Evolutionary conservation across 2,888 invertebrate genomes (phyloP), one percentile per base, ranked within the genome.

Genomic region (Plusia festucae): DNA sequence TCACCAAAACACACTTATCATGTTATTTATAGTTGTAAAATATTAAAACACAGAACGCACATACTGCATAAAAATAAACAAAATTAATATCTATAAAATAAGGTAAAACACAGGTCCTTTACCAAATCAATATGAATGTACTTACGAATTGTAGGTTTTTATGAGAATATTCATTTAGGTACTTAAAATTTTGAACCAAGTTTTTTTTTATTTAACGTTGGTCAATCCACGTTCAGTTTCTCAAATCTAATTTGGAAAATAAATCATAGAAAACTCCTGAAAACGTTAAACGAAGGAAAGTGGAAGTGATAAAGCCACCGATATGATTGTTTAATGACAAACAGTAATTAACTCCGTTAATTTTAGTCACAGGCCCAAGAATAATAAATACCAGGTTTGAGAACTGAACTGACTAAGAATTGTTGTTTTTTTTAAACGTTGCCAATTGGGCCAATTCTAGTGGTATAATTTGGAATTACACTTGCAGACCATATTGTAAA

Each of bases 1-100:
- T 20, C 46, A 49, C 46, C 46, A 20, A 3, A 9, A 49, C 16
- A 49, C 46, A 20, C 20, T 3, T 11, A 49, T 40, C 1, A n/a
- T n/a, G n/a, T 40, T 40, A 40, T n/a, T 4, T 2, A 15, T 2
- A 18, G 8, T 5, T 9, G 2, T 46, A 11, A n/a, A 49, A 49
- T 20, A 49, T 18, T 20, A 49, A 49, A 49, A 49, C 16, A 49
- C 46, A 49, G n/a, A 40, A 40, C 40, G 46, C 46, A 49, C 13
- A 20, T 49, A 11, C 16, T 20, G 46, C 46, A 49, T 49, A 49
- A 18, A 40, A 40, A 40, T 40, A 40, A 40, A 40, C n/a, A 40
- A 40, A 40, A 40, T 40, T n/a, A 40, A 11, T 49, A 49, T 16
- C 8, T 20, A 9, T 16, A 20, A 49, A 9, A 49, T 18, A 18